phyloP scores from a whole-genome alignment of 1,140 invertebrate species.

The Dinothrombium tinctorium region DNA sequence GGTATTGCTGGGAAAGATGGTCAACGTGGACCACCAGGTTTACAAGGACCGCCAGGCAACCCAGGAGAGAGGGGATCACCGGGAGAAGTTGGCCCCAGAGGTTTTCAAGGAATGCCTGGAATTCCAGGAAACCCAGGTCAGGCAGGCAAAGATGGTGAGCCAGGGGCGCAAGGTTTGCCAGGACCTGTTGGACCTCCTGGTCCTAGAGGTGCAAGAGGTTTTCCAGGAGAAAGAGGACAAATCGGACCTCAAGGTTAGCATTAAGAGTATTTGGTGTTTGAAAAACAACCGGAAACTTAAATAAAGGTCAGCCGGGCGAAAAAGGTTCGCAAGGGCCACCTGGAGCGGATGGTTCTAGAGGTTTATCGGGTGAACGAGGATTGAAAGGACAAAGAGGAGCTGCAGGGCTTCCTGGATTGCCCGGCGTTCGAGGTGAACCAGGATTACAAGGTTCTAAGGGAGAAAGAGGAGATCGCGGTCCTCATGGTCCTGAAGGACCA shows the following conservation, averaged over 20 bases:
- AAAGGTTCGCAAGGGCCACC: slow-evolving; percentile 14
- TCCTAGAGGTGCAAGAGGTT: not conserved
- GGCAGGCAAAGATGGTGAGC: not conserved
- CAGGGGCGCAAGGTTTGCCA: slow-evolving; percentile 12
- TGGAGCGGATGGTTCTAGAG: not conserved
- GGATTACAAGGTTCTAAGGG: slow-evolving; percentile 7
- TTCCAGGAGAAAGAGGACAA: slow-evolving; percentile 27
- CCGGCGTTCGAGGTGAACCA: slow-evolving; percentile 22
- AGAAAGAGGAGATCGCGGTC: too few species aligned
- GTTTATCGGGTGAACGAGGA: slow-evolving; percentile 7
- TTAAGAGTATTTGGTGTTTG: too few species aligned
- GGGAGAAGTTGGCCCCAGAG: slow-evolving; percentile 25
- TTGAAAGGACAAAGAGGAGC: not conserved
- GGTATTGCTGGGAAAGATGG: not conserved
- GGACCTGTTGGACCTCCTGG: slow-evolving; percentile 14
- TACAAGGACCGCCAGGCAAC: not conserved
- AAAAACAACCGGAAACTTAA: too few species aligned
- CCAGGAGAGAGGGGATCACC: slow-evolving; percentile 22
- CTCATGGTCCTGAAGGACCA: too few species aligned
- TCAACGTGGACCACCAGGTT: not conserved
- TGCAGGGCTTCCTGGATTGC: slow-evolving; percentile 10
- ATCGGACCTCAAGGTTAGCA: not conserved
- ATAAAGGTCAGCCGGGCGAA: slow-evolving; percentile 26
- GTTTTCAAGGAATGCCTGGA: slow-evolving; percentile 40
- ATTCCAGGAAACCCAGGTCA: slow-evolving; percentile 28